Percentiles rank a stretch among this genome's conserved stretches.
Conservation (phyloP, 1,140 invertebrate genomes). For the Drosophila sp. region DNA sequence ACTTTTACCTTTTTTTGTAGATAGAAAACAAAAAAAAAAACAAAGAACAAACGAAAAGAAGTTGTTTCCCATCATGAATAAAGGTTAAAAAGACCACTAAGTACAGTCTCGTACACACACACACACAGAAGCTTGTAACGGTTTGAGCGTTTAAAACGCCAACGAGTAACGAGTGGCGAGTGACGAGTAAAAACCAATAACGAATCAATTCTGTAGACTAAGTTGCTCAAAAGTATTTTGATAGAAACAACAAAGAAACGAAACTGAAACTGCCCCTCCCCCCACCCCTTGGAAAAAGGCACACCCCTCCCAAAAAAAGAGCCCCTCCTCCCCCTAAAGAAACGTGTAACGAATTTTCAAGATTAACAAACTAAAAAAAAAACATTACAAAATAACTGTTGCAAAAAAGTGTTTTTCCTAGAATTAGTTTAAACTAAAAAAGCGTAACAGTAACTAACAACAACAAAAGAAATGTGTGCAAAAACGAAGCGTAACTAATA, state of each 20-base stretch:
- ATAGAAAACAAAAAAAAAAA: constrained; percentile 61
- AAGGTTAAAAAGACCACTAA: constrained; percentile 24
- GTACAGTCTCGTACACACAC: constrained; percentile 33
- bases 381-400: constrained; percentile 46
- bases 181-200: constrained; percentile 65
- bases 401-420: constrained; percentile 71
- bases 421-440: constrained; percentile 48
- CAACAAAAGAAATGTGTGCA: constrained; percentile 66
- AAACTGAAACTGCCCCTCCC: constrained; percentile 22
- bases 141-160: constrained; percentile 64
- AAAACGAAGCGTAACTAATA: constrained; percentile 65
- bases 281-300: not conserved
- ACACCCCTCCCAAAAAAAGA: not conserved
- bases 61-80: constrained; percentile 47
- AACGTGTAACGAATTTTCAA: constrained; percentile 80
- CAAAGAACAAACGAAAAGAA: constrained; percentile 42
- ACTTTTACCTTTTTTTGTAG: constrained; percentile 70
- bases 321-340: constrained; percentile 19
- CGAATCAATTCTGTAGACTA: constrained; percentile 58
- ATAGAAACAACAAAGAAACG: constrained; percentile 25
- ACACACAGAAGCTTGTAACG: constrained; percentile 56
- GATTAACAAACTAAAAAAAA: constrained; percentile 22
- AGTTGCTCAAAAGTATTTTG: constrained; percentile 62
- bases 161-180: constrained; percentile 54
- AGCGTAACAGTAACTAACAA: constrained; percentile 57